phyloP scores from a whole-genome alignment of 2,113 vertebrate genomes.

The Excalfactoria chinensis region DNA sequence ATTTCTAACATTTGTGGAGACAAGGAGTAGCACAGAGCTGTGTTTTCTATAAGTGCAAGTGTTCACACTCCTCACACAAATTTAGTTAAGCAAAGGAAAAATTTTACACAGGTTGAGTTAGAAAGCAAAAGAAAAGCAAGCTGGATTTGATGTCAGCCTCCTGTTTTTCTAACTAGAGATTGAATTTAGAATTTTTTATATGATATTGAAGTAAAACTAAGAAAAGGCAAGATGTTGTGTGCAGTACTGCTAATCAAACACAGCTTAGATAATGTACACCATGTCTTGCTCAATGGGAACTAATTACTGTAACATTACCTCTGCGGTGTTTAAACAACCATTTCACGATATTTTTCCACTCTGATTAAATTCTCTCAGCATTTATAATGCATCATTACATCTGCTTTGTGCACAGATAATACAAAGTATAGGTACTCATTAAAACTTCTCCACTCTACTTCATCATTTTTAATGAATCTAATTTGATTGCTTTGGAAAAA shows the following conservation, averaged over 20 bases:
- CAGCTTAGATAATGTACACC: slow-evolving; percentile 63
- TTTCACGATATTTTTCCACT: slow-evolving; percentile 82
- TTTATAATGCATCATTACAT: slow-evolving; percentile 85
- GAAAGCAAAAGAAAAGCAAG: background rate
- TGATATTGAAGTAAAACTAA: slow-evolving; percentile 59
- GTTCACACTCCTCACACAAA: background rate
- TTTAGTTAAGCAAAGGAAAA: background rate
- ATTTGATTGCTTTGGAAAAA: slow-evolving; percentile 73
- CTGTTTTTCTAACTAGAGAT: slow-evolving; percentile 21
- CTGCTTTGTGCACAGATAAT: slow-evolving; percentile 79
- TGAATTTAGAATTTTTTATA: slow-evolving; percentile 54
- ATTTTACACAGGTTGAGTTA: background rate
- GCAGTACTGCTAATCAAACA: slow-evolving; percentile 78
- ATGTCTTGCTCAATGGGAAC: slow-evolving; percentile 74
- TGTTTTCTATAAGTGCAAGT: background rate
- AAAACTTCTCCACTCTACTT: slow-evolving; percentile 72
- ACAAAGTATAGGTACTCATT: slow-evolving; percentile 68
- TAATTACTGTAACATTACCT: slow-evolving; percentile 82
- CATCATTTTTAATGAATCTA: slow-evolving; percentile 78
- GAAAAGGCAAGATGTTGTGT: slow-evolving; percentile 70
- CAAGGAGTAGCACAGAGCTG: background rate
- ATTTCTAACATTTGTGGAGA: background rate
- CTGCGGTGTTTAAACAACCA: slow-evolving; percentile 83
- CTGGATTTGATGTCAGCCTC: background rate
- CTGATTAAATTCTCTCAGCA: slow-evolving; percentile 80